Evolutionary conservation across 35 echinoderm and acorn worm species (phyloP).

Genomic region (Lytechinus pictus): DNA sequence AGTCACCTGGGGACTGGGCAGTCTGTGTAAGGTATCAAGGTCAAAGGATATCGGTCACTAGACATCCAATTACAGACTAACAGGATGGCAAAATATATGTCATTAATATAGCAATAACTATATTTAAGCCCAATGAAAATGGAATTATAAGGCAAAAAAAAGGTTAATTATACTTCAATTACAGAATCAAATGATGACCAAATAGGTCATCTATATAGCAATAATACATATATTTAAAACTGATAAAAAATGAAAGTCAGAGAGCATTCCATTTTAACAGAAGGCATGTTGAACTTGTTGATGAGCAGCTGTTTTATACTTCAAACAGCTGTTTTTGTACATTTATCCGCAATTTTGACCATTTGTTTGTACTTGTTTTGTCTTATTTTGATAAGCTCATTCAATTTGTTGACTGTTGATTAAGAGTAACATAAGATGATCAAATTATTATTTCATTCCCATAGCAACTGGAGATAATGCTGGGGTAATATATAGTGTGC

Average conservation of each 20-base stretch:
- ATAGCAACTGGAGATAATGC: too few relatives aligned
- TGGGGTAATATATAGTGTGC: too few relatives aligned
- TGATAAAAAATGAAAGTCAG: neutral
- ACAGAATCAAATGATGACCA: too few relatives aligned
- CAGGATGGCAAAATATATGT: neutral
- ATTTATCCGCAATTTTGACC: too few relatives aligned
- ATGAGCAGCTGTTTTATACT: too few relatives aligned
- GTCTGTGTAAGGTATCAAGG: constrained; percentile 46
- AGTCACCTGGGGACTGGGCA: constrained; percentile 87
- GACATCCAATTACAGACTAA: neutral
- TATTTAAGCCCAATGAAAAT: neutral
- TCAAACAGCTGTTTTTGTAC: too few relatives aligned
- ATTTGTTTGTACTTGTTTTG: too few relatives aligned
- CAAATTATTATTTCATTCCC: too few relatives aligned
- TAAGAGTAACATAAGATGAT: too few relatives aligned
- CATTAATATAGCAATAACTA: neutral
- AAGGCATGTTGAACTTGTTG: neutral
- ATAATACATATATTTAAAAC: neutral
- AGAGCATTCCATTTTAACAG: neutral
- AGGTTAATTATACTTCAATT: too few relatives aligned
- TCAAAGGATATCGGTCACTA: neutral
- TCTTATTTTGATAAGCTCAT: too few relatives aligned
- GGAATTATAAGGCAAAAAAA: neutral
- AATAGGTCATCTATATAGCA: neutral
- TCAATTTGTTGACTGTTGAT: too few relatives aligned